Percentiles rank a stretch among this genome's conserved stretches.
These are phyloP conservation scores for Ellobius talpinus DNA, from an alignment of 2,113 vertebrate genomes.

Conservation along the genomic window DNA sequence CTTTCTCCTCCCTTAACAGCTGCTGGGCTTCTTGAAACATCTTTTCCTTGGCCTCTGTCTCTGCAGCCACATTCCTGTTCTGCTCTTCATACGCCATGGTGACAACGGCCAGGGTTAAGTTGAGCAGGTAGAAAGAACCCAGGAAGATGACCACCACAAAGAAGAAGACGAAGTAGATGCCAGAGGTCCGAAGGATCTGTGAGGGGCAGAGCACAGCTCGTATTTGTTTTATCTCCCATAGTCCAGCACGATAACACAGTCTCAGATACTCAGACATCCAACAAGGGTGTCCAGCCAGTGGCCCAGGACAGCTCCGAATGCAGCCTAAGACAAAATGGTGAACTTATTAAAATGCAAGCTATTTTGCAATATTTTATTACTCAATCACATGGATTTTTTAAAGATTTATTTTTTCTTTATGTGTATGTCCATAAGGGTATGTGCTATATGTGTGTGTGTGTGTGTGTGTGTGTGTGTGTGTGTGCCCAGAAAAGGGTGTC, in stretches of 20 bases:
- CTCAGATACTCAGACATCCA: not conserved
- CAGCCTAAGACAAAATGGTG: no score
- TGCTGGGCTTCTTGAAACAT: conserved; percentile 80
- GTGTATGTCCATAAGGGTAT: not conserved
- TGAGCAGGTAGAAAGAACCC: conserved; percentile 81
- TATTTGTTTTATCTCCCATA: not conserved
- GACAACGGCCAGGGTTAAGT: conserved; percentile 80
- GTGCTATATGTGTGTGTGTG: not conserved
- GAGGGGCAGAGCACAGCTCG: not conserved
- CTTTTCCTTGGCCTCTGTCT: conserved; percentile 81
- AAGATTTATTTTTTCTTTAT: not conserved
- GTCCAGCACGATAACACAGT: accelerated
- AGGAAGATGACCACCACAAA: conserved; percentile 81
- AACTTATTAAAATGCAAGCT: not conserved
- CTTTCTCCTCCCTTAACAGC: conserved; percentile 73
- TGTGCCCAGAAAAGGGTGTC: not conserved
- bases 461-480: no score
- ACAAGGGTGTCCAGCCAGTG: not conserved
- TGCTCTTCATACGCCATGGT: conserved; percentile 83
- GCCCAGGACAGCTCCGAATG: not conserved
- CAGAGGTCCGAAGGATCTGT: conserved; percentile 70
- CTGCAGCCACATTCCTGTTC: conserved; percentile 77
- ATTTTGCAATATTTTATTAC: not conserved
- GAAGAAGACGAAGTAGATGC: conserved; percentile 70
- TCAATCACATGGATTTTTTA: not conserved